These are phyloP conservation scores for Lepus oiostolus DNA, from an alignment of 2,797 vertebrate genomes.

Conservation along the genomic window DNA sequence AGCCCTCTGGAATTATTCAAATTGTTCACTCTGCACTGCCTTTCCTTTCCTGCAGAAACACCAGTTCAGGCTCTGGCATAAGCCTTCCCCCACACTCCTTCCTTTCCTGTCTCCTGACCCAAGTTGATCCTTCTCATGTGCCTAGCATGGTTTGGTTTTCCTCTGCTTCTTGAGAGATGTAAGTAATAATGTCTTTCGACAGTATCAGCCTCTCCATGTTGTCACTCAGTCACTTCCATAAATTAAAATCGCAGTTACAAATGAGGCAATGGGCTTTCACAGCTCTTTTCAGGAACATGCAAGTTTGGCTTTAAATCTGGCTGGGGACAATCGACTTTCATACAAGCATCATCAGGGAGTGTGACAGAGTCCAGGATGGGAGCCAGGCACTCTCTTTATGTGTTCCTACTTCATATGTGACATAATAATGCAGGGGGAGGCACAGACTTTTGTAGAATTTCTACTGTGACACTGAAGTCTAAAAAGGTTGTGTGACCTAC, in stretches of 20 bases:
- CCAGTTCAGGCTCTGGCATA: neutral
- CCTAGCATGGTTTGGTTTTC: neutral
- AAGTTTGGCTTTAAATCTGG: slow-evolving; percentile 29
- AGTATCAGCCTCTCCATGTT: neutral
- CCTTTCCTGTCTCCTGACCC: neutral
- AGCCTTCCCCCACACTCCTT: neutral
- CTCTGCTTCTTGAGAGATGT: neutral
- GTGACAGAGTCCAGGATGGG: neutral
- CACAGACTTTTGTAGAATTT: neutral
- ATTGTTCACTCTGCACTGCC: neutral
- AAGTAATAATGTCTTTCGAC: neutral
- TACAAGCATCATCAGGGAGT: neutral
- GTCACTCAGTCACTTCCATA: neutral
- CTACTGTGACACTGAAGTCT: neutral
- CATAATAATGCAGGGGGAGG: slow-evolving; percentile 6
- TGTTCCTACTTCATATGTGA: neutral
- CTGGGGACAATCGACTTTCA: slow-evolving; percentile 31
- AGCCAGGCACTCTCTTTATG: neutral
- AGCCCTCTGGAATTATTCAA: neutral
- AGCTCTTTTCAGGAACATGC: slow-evolving; percentile 33
- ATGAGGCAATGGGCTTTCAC: slow-evolving; percentile 11
- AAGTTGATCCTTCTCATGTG: neutral
- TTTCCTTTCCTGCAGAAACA: neutral
- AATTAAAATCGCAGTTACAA: slow-evolving; percentile 5
- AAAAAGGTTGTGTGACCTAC: neutral